phyloP scores from a whole-genome alignment of 2,888 invertebrate genomes.

The Acanthococcus lagerstroemiae region DNA sequence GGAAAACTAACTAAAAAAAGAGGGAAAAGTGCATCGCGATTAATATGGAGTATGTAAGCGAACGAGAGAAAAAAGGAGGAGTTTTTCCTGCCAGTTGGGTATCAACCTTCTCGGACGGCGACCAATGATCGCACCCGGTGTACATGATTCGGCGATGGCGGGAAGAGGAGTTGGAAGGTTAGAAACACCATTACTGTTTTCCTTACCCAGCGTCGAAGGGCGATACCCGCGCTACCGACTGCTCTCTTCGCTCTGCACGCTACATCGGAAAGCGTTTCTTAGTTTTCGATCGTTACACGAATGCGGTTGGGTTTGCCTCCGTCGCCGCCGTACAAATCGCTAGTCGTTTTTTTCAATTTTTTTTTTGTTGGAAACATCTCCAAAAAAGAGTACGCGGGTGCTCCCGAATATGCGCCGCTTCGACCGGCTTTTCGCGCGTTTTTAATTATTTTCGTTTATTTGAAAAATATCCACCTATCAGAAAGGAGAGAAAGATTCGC shows the following conservation, averaged over 20 bases:
- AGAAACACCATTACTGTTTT: constrained; percentile 21
- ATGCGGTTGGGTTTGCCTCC: background rate
- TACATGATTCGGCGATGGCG: constrained; percentile 10
- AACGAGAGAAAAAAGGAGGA: constrained; percentile 21
- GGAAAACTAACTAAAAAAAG: background rate
- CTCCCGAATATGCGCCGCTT: background rate
- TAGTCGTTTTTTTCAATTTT: background rate
- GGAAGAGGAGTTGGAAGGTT: constrained; percentile 14
- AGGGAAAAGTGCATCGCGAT: background rate
- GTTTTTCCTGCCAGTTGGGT: constrained; percentile 1
- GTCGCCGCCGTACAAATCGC: background rate
- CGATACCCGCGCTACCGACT: constrained; percentile 1
- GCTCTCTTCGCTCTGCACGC: constrained; percentile 15
- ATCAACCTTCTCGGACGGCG: constrained; percentile 12
- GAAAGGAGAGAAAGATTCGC: too few species aligned
- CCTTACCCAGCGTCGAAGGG: background rate
- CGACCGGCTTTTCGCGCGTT: background rate
- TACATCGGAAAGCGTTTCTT: constrained; percentile 22
- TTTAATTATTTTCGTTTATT: too few species aligned
- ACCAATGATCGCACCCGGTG: constrained; percentile 17
- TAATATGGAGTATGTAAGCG: background rate
- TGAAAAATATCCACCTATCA: too few species aligned
- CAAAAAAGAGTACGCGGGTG: background rate
- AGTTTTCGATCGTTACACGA: constrained; percentile 16
- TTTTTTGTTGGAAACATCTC: background rate